Base-by-base conservation (phyloP, 2,888 invertebrate genomes). In the Lepidocyrtoides sp. region DNA sequence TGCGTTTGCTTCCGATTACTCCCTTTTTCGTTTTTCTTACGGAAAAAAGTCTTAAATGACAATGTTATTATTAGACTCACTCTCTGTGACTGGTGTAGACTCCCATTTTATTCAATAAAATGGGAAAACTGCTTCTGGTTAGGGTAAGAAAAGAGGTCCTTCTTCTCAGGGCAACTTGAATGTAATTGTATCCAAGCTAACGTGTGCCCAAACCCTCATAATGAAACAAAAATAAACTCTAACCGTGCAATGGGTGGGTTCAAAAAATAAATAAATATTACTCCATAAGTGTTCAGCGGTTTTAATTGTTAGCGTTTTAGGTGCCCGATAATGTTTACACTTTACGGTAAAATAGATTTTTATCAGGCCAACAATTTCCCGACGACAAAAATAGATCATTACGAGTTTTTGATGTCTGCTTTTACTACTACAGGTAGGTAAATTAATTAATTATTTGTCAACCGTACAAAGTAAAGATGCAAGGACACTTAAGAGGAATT, bases 41-140 rank as follows among this genome's bases (percentile, higher is more conserved):
- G 14, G 26, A 44, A 48, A 82, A 89, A 89, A 75, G 88, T 81
- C 81, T 81, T 32, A 69, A 69, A 81, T 88, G 88, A 88, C 88
- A 83, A 75, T 89, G 82, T 89, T 89, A 75, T 89, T 89, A 54
- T 26, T 75, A 83, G 44, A 60, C 60, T 41, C 36, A 57, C 20
- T n/a, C 32, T 51, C 48, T 17, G 36, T 69, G 36, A 60, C 8
- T 69, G 17, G 17, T n/a, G 36, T 72, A 48, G 51, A 51, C 77
- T 44, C 41, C 1, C 32, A 63, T n/a, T 32, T 36, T 17, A 32
- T 20, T 36, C 17, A 54, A 81, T 81, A 81, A 81, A 79, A 88
- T 48, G 86, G 79, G 82, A 69, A 41, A 82, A 60, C 36, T 26
- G 29, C 48, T 79, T 87, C 79, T 79, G 87, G 86, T 86, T 36